These are phyloP conservation scores for Koerneria pararmatus DNA, from an alignment of 2,888 invertebrate species.

Conservation along the genomic window DNA sequence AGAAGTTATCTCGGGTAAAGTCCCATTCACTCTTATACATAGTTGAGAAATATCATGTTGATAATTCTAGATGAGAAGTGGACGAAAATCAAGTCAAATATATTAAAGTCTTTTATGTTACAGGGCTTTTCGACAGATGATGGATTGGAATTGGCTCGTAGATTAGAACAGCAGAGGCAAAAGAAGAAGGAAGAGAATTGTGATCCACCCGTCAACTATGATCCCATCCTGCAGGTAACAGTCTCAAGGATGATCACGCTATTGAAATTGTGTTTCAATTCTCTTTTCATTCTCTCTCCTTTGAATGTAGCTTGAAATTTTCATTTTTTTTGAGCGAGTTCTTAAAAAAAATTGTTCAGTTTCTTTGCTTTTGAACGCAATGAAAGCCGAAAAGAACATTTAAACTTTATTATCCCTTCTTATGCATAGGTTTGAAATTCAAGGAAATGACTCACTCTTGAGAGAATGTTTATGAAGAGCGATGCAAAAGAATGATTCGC, in stretches of 20 bases:
- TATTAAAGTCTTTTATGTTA: conserved; percentile 14
- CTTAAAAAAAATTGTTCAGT: conserved; percentile 5
- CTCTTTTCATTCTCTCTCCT: background rate
- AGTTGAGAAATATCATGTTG: background rate
- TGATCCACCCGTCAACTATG: conserved; percentile 2
- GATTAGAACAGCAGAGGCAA: conserved; percentile 36
- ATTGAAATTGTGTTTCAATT: background rate
- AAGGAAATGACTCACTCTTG: no score
- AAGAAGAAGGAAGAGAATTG: conserved; percentile 26
- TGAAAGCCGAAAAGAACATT: no score
- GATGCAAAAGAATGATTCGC: no score
- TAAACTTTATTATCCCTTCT: no score
- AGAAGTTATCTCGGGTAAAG: conserved; percentile 20
- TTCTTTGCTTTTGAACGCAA: no score
- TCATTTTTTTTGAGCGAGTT: background rate
- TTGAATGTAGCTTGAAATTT: background rate
- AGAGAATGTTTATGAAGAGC: no score
- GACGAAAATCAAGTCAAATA: background rate
- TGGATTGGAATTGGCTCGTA: conserved; percentile 36
- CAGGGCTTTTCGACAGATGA: conserved; percentile 30
- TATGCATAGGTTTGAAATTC: no score
- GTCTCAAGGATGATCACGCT: background rate
- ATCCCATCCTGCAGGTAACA: conserved; percentile 16
- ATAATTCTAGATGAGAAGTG: background rate
- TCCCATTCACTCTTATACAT: background rate